Evolutionary conservation across 2,113 vertebrate species (phyloP).

Genomic region (Caranx ignobilis): DNA sequence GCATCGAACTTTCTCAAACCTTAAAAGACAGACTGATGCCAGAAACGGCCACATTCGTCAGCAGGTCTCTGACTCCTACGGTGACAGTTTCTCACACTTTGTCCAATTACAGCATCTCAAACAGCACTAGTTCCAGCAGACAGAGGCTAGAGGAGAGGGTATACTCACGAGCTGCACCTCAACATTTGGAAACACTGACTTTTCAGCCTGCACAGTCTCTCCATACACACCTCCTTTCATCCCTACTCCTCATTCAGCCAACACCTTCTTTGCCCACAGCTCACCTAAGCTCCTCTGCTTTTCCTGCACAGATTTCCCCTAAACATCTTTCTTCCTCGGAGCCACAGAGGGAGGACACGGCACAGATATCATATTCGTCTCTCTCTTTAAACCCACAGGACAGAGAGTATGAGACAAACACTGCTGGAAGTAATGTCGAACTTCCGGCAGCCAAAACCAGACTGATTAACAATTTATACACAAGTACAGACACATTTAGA

Average conservation of each 20-base stretch:
- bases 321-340: background rate
- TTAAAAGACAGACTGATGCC: slow-evolving; percentile 6
- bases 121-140: background rate
- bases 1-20: background rate
- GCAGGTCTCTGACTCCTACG: background rate
- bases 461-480: slow-evolving; percentile 1
- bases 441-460: background rate
- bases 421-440: background rate
- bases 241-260: background rate
- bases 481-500: background rate
- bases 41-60: background rate
- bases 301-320: background rate
- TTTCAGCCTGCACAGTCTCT: background rate
- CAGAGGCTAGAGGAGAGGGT: background rate
- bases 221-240: background rate
- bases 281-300: background rate
- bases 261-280: background rate
- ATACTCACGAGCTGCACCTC: background rate
- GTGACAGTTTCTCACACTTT: background rate
- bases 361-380: background rate
- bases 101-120: background rate
- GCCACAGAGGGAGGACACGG: background rate
- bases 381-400: background rate
- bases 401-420: background rate
- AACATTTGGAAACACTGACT: background rate